A percentile compares a stretch with the other conserved stretches of the same genome.
Conservation (phyloP, 2,888 invertebrate genomes). For the Cordilura impudica region DNA sequence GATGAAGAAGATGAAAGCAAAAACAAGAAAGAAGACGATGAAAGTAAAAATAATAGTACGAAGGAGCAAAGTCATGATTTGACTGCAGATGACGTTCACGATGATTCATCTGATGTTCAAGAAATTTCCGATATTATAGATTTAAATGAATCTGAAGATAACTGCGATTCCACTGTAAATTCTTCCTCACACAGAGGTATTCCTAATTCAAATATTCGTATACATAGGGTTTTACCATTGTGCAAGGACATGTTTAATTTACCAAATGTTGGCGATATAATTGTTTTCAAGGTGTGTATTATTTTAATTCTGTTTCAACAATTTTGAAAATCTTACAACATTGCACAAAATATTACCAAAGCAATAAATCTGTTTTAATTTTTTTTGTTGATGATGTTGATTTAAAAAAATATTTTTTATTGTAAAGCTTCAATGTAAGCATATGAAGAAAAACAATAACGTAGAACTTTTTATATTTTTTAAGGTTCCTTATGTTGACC, state of each 20-base stretch:
- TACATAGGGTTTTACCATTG: conserved; percentile 22
- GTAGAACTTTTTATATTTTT: no score
- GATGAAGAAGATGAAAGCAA: conserved; percentile 7
- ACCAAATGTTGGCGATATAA: conserved; percentile 37
- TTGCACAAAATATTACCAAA: no score
- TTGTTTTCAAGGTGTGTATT: conserved; percentile 52
- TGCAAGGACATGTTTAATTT: conserved; percentile 5
- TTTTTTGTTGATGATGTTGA: no score
- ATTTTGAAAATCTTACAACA: no score
- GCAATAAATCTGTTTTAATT: no score
- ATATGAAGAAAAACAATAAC: no score
- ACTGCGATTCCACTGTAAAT: background rate
- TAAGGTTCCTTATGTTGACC: conserved; percentile 24
- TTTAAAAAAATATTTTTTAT: no score
- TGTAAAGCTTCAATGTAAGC: no score
- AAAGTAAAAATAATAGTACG: background rate
- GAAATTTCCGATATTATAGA: conserved; percentile 56
- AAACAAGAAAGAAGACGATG: background rate
- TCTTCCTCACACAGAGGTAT: background rate
- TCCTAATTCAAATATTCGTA: background rate
- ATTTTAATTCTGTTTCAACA: no score
- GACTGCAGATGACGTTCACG: background rate
- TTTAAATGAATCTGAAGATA: conserved; percentile 55
- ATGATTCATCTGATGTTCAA: conserved; percentile 36
- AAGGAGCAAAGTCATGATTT: conserved; percentile 9